Evolutionary conservation across 1,140 invertebrate genomes (phyloP).

Genomic region (Cydia strobilella): DNA sequence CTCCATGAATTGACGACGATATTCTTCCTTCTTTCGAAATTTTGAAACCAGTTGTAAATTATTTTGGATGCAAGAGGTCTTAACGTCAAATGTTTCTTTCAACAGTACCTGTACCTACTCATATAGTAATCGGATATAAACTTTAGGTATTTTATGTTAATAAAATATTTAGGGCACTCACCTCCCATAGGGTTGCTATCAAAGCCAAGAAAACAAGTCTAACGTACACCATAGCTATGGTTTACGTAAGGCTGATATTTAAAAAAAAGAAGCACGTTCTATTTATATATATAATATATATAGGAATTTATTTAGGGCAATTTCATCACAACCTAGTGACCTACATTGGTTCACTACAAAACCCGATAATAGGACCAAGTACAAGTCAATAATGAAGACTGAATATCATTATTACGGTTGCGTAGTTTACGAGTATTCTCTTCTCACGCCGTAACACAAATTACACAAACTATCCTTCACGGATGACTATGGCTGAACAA

Average conservation of each 20-base stretch:
- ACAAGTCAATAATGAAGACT: background rate
- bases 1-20: too few species aligned
- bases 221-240: background rate
- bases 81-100: too few species aligned
- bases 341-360: background rate
- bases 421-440: too few species aligned
- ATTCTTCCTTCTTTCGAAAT: too few species aligned
- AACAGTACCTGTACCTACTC: too few species aligned
- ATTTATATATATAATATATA: conserved; percentile 14
- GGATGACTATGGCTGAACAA: too few species aligned
- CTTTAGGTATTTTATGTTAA: background rate
- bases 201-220: background rate
- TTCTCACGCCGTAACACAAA: too few species aligned
- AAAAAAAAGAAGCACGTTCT: background rate
- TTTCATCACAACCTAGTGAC: background rate
- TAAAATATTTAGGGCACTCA: background rate
- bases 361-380: background rate
- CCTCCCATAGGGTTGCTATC: background rate
- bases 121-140: too few species aligned
- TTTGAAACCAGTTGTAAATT: too few species aligned
- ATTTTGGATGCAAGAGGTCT: too few species aligned
- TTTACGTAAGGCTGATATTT: background rate
- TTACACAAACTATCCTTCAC: too few species aligned
- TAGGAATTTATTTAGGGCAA: background rate
- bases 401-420: too few species aligned